Evolutionary conservation across 2,888 invertebrate genomes (phyloP), one percentile per base, ranked within the genome.

Genomic region (Ceriagrion tenellum): DNA sequence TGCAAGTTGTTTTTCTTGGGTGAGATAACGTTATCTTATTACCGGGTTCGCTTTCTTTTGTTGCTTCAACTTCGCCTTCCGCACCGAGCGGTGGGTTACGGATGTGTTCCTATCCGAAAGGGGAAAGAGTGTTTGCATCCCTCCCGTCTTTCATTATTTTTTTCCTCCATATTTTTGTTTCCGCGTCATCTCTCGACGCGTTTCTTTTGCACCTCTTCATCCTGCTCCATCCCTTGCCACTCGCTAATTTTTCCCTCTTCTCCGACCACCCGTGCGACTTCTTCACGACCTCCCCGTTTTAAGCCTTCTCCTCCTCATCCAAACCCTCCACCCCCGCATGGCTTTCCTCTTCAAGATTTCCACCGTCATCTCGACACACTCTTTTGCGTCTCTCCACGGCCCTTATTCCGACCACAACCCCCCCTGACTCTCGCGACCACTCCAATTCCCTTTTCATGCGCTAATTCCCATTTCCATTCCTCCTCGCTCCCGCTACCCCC

Each of bases 391-490:
- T 40, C 35, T 35, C 88, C n/a, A 40, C 88, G 0, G 12, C 30
- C 88, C 18, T 18, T 40, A n/a, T n/a, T 81, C 47, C 47, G 8
- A 47, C 47, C n/a, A 20, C 40, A 30, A 16, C 35, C 88, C 88
- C 56, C 91, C 59, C 91, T 40, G 55, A 55, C 89, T n/a, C 89
- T 55, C 35, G 2, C 89, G 26, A 2, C 89, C 55, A 55, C 89
- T n/a, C 47, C 47, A 55, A 47, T 55, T 55, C 47, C 89, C 89
- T 55, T n/a, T 55, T 81, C 81, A 81, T 81, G 81, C 91, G 91
- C 59, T 91, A 59, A 91, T 63, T 63, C 63, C 30, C 81, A 81
- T 81, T 81, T 81, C 13, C 30, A 69, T 69, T 26, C 69, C 69
- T 69, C n/a, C 69, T 26, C 69, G 26, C 90, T 55, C 30, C 30